These are phyloP conservation scores for Rhagoletis pomonella DNA, from an alignment of 1,140 invertebrate genomes.

Conservation along the genomic window DNA sequence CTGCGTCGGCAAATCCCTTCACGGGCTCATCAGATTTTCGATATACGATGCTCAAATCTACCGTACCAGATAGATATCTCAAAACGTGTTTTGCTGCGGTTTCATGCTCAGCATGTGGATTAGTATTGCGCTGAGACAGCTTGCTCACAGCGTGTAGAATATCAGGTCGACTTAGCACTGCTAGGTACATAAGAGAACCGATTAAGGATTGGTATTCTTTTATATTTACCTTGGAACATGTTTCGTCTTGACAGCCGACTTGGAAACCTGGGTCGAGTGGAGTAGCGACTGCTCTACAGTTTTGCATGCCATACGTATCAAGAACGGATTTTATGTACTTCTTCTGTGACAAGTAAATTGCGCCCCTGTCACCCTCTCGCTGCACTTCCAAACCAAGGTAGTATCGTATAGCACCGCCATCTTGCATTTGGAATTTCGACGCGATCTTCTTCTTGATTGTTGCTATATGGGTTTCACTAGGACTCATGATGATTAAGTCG, in stretches of 20 bases:
- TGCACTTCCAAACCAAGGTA: too few relatives aligned
- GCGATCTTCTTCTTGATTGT: background rate
- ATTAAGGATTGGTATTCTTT: conserved; percentile 44
- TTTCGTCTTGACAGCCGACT: conserved; percentile 18
- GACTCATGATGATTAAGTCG: conserved; percentile 54
- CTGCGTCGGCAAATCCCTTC: too few relatives aligned
- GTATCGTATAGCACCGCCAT: too few relatives aligned
- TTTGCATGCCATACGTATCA: conserved; percentile 69
- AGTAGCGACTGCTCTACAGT: conserved; percentile 67
- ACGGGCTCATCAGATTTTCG: too few relatives aligned
- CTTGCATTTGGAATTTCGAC: too few relatives aligned
- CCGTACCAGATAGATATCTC: too few relatives aligned
- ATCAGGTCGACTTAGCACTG: conserved; percentile 48
- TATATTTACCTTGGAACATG: conserved; percentile 6
- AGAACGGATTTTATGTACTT: conserved; percentile 58
- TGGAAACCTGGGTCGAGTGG: conserved; percentile 64
- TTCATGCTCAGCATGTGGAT: too few relatives aligned
- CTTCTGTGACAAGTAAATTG: too few relatives aligned
- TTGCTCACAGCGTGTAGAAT: conserved; percentile 38
- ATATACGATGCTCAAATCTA: too few relatives aligned
- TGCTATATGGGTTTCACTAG: background rate
- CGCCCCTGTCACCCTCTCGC: too few relatives aligned
- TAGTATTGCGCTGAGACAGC: conserved; percentile 43
- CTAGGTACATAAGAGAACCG: conserved; percentile 39
- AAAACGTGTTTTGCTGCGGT: too few relatives aligned